phyloP scores from a whole-genome alignment of 2,113 vertebrate genomes.

The Gulo gulo region DNA sequence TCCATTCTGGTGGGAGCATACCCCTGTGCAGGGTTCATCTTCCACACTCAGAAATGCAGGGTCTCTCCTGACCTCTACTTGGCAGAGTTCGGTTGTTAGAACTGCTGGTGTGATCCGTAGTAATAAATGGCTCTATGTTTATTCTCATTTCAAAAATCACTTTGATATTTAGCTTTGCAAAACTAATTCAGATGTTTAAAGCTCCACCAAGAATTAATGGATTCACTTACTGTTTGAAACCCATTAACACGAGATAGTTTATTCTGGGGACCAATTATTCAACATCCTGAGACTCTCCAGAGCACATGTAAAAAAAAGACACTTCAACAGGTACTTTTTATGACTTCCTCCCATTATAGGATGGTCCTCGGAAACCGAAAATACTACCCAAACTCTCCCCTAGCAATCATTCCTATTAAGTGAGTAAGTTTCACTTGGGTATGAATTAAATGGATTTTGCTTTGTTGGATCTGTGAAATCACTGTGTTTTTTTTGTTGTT shows the following conservation, averaged over 20 bases:
- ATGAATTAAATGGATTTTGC: constrained; percentile 24
- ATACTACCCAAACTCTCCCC: neutral
- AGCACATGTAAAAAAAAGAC: neutral
- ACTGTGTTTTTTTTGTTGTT: neutral
- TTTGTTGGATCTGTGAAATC: constrained; percentile 30
- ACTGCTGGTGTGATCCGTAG: neutral
- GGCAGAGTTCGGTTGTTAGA: neutral
- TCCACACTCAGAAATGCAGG: neutral
- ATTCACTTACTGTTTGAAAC: constrained; percentile 29
- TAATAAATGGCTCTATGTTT: constrained; percentile 19
- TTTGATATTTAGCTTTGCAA: constrained; percentile 48
- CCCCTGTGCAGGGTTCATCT: neutral
- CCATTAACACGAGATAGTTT: constrained; percentile 7
- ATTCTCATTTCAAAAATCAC: constrained; percentile 26
- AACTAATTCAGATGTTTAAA: constrained; percentile 48
- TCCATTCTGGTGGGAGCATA: neutral
- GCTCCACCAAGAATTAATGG: neutral
- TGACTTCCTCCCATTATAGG: neutral
- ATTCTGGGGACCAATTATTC: constrained; percentile 17
- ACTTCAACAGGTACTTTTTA: neutral
- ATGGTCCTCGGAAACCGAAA: constrained; percentile 13
- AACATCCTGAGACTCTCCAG: neutral
- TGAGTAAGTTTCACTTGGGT: neutral
- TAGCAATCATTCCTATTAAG: neutral
- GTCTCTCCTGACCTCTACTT: neutral